A percentile compares a stretch with the other conserved stretches of the same genome.
These are phyloP conservation scores for Syncerus caffer DNA, from an alignment of 2,797 vertebrate genomes.

Conservation along the genomic window DNA sequence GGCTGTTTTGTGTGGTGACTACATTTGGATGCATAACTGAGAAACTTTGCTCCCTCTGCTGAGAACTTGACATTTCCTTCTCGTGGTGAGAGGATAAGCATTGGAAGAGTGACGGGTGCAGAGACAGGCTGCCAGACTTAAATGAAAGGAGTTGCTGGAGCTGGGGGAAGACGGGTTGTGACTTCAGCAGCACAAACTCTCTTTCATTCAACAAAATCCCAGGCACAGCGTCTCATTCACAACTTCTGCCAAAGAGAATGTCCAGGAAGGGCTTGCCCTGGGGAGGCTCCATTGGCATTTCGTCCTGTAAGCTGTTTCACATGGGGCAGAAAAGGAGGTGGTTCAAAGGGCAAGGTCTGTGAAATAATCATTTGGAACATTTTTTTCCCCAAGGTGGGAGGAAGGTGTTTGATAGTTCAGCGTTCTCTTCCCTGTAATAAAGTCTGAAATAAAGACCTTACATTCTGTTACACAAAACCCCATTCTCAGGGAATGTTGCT, in stretches of 20 bases:
- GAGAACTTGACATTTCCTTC: conserved; percentile 45
- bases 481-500: not conserved
- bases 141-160: not conserved
- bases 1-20: conserved; percentile 31
- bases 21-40: conserved; percentile 30
- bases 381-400: not conserved
- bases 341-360: not conserved
- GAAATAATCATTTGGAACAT: not conserved
- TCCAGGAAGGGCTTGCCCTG: not conserved
- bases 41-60: not conserved
- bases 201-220: conserved; percentile 53
- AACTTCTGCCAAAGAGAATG: not conserved
- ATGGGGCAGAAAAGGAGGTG: not conserved
- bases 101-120: not conserved
- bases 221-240: not conserved
- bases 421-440: not conserved
- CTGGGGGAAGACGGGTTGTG: not conserved
- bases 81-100: not conserved
- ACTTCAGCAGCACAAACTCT: conserved; percentile 34
- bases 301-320: not conserved
- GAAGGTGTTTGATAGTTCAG: not conserved
- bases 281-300: not conserved
- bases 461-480: conserved; percentile 32
- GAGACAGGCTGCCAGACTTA: not conserved
- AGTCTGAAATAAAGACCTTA: conserved; percentile 41